phyloP scores from a whole-genome alignment of 2,888 invertebrate genomes.

The Eristalis tenax region DNA sequence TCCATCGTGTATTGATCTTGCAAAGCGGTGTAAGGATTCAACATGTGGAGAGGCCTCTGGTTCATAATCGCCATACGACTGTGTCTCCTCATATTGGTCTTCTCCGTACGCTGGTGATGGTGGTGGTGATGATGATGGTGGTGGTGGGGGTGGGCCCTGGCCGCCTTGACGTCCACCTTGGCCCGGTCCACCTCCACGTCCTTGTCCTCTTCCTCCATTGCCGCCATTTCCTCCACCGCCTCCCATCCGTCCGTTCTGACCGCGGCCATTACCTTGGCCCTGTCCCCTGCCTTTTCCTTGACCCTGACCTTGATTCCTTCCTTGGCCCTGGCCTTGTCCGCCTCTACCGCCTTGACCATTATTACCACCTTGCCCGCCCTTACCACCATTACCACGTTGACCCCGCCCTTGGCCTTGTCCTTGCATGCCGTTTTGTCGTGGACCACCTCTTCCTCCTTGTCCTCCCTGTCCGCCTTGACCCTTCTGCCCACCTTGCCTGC shows the following conservation, averaged over 20 bases:
- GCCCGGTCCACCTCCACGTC: background rate
- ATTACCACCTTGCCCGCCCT: background rate
- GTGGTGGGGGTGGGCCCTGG: background rate
- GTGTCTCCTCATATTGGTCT: background rate
- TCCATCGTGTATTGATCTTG: background rate
- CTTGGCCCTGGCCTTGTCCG: background rate
- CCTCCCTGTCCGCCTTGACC: slow-evolving; percentile 22
- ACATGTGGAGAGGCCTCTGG: background rate
- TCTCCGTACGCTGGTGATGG: background rate
- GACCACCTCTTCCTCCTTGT: background rate
- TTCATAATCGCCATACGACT: background rate
- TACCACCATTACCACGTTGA: slow-evolving; percentile 7
- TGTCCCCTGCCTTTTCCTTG: slow-evolving; percentile 11
- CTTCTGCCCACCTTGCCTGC: background rate
- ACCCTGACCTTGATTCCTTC: slow-evolving; percentile 4
- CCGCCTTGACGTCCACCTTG: background rate
- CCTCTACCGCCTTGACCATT: slow-evolving; percentile 5
- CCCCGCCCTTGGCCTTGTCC: slow-evolving; percentile 12
- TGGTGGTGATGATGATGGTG: slow-evolving; percentile 7
- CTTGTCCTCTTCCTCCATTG: slow-evolving; percentile 11
- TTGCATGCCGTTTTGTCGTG: slow-evolving; percentile 14
- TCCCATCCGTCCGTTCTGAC: slow-evolving; percentile 2
- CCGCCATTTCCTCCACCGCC: slow-evolving; percentile 3
- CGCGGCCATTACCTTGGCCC: background rate
- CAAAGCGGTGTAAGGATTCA: background rate